Percentiles rank a stretch among this genome's conserved stretches.
Evolutionary conservation across 2,888 invertebrate genomes (phyloP).

Genomic region (Agrilus biguttatus): DNA sequence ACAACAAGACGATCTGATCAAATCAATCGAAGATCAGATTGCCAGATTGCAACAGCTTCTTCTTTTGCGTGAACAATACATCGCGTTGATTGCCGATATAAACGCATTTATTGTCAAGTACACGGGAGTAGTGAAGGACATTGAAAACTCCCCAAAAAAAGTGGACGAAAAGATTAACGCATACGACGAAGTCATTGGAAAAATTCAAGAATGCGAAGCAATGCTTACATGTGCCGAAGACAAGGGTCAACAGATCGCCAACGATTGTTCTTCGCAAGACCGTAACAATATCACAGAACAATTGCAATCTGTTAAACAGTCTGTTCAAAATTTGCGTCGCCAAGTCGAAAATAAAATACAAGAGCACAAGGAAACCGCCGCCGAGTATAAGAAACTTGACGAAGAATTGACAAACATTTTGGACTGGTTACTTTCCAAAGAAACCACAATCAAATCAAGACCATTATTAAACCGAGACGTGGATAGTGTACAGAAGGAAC

Average conservation of each 20-base stretch:
- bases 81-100: slow-evolving; percentile 74
- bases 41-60: slow-evolving; percentile 65
- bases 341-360: slow-evolving; percentile 74
- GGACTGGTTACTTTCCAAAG: slow-evolving; percentile 71
- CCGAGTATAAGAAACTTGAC: slow-evolving; percentile 74
- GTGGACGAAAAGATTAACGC: slow-evolving; percentile 77
- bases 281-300: slow-evolving; percentile 79
- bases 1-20: slow-evolving; percentile 76
- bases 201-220: slow-evolving; percentile 84
- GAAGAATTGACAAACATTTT: slow-evolving; percentile 70
- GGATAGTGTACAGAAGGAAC: slow-evolving; percentile 64
- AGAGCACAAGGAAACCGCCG: slow-evolving; percentile 75
- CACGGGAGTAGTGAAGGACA: slow-evolving; percentile 69
- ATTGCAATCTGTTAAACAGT: slow-evolving; percentile 73
- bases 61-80: slow-evolving; percentile 74
- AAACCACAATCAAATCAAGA: slow-evolving; percentile 66
- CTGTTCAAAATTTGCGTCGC: slow-evolving; percentile 61
- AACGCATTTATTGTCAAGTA: slow-evolving; percentile 77
- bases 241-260: slow-evolving; percentile 85
- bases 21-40: slow-evolving; percentile 74
- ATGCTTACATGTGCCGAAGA: slow-evolving; percentile 74
- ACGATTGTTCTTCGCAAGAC: slow-evolving; percentile 77
- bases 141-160: slow-evolving; percentile 69
- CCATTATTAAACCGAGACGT: slow-evolving; percentile 68
- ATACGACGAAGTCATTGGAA: slow-evolving; percentile 71